phyloP scores from a whole-genome alignment of 2,888 invertebrate species.

The Loripinus fragilis region DNA sequence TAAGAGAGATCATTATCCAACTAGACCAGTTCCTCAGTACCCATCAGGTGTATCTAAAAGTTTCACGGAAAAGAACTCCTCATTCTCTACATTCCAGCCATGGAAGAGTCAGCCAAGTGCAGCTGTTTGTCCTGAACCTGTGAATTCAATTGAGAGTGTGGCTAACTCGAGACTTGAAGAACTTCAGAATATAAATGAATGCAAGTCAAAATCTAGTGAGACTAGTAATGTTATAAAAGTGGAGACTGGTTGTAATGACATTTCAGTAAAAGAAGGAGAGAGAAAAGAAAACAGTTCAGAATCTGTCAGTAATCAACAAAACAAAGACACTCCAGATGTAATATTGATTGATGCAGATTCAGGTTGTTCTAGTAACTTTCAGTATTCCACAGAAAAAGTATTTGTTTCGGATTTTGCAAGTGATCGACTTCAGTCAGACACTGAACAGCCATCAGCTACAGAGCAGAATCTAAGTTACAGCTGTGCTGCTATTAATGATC shows the following conservation, averaged over 20 bases:
- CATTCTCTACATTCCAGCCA: conserved; percentile 12
- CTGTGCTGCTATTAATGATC: too few species aligned
- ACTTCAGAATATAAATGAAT: not conserved
- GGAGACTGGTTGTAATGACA: not conserved
- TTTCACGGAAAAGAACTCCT: conserved; percentile 3
- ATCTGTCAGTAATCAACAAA: too few species aligned
- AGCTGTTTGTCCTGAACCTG: not conserved
- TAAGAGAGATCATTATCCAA: not conserved
- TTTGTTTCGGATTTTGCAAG: too few species aligned
- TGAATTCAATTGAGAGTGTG: not conserved
- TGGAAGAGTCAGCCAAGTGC: not conserved
- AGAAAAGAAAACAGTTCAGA: too few species aligned
- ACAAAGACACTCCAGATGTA: too few species aligned
- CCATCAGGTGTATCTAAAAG: conserved; percentile 1
- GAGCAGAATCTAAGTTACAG: too few species aligned
- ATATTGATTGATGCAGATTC: too few species aligned
- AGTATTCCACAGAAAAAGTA: too few species aligned
- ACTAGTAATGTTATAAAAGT: not conserved
- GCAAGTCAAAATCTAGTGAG: not conserved
- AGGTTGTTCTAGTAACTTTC: too few species aligned
- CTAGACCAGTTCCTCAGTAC: not conserved
- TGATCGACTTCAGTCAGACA: too few species aligned
- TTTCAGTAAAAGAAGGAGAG: not conserved
- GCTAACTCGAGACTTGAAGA: not conserved
- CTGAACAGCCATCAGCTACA: too few species aligned